A percentile compares a stretch with the other conserved stretches of the same genome.
Evolutionary conservation across 2,113 vertebrate species (phyloP).

Genomic region (Sigmodon hispidus): DNA sequence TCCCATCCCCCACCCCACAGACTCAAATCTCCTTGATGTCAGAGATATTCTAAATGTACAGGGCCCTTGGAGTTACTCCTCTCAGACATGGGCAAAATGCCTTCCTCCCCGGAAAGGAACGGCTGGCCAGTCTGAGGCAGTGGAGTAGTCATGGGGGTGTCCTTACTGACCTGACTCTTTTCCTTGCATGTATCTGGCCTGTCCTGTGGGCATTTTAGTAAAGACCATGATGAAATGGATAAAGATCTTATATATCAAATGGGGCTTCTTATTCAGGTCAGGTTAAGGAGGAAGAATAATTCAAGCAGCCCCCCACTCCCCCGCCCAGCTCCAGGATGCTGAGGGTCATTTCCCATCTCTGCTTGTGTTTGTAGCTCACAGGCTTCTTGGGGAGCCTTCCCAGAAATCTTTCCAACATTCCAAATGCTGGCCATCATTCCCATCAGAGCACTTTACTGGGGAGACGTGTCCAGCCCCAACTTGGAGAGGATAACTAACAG

Average conservation of each 20-base stretch:
- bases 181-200: accelerated
- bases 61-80: neutral
- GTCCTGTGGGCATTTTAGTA: neutral
- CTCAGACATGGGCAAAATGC: neutral
- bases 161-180: neutral
- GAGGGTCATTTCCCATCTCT: neutral
- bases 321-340: accelerated
- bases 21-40: neutral
- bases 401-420: neutral
- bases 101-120: neutral
- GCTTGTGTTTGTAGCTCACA: neutral
- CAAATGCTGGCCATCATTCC: neutral
- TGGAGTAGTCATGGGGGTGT: neutral
- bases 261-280: neutral
- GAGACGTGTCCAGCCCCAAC: neutral
- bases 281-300: neutral
- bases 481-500: neutral
- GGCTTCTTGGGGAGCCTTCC: neutral
- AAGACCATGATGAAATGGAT: neutral
- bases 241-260: neutral
- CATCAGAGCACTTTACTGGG: neutral
- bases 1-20: neutral
- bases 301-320: neutral
- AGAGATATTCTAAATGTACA: neutral
- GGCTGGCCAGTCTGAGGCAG: neutral